phyloP scores from a whole-genome alignment of 2,888 invertebrate genomes.

The Mycalesis mineus region DNA sequence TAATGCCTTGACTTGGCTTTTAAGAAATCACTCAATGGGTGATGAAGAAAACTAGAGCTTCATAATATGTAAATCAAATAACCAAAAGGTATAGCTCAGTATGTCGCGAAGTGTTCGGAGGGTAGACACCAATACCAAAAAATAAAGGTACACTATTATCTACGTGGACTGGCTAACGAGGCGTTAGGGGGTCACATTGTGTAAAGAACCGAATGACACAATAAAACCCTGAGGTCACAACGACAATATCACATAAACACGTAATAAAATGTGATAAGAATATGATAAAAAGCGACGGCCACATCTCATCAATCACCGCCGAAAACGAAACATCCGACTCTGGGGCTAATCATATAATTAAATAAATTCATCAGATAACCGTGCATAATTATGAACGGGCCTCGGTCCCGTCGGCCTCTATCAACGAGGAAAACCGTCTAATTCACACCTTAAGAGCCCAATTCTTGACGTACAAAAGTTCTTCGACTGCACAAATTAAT shows the following conservation, averaged over 20 bases:
- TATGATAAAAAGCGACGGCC: slow-evolving; percentile 36
- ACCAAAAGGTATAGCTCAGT: too few species aligned
- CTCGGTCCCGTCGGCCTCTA: slow-evolving; percentile 68
- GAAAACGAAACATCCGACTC: slow-evolving; percentile 38
- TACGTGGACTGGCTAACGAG: too few species aligned
- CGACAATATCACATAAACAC: slow-evolving; percentile 7
- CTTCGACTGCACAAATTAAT: slow-evolving; percentile 55
- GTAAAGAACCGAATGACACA: too few species aligned
- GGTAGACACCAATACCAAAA: too few species aligned
- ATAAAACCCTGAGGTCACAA: slow-evolving; percentile 2
- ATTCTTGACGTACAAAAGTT: slow-evolving; percentile 54
- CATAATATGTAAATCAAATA: too few species aligned
- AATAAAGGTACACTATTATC: too few species aligned
- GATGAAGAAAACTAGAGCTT: too few species aligned
- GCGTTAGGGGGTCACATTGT: too few species aligned
- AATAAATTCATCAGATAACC: slow-evolving; percentile 70
- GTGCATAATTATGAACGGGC: slow-evolving; percentile 68
- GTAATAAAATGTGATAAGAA: slow-evolving; percentile 14
- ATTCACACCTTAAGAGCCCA: slow-evolving; percentile 66
- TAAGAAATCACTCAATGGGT: too few species aligned
- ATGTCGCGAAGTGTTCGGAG: too few species aligned
- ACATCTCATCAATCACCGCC: slow-evolving; percentile 57
- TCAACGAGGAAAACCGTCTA: slow-evolving; percentile 72
- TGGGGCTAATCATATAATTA: slow-evolving; percentile 58
- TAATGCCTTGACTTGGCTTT: too few species aligned